Evolutionary conservation across 2,113 vertebrate genomes (phyloP), one percentile per base, ranked within the genome.

Genomic region (Podarcis raffonei): DNA sequence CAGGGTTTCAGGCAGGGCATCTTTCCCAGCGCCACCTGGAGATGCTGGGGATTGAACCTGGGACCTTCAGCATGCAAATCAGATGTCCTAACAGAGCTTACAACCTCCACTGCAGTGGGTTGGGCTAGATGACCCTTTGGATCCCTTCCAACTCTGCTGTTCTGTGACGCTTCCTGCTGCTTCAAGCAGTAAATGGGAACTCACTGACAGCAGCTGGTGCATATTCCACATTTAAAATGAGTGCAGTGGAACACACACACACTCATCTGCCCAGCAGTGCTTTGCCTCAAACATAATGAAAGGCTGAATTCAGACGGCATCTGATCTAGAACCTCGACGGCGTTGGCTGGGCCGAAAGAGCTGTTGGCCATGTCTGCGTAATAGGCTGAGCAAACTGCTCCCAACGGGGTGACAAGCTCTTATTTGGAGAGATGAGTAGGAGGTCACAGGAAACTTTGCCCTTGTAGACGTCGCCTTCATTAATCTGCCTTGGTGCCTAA

Each of bases 31-130:
- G 25, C 22, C 23, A 69, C 66, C 25, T 62, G 59, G 59, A 20
- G 59, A 18, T 62, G 59, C 59, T 20, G 18, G 59, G 16, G 59
- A 62, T 20, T 69, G 25, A 82, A 93, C 94, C 59, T 74, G 94
- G 92, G 87, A 90, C 90, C 94, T 90, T 57, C 81, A 92, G 86
- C 88, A 9, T 37, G 20, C 37, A 23, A 7, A 35, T 39, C 22
- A 37, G 84, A n/a, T 89, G 81, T 48, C 85, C 89, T n/a, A 11
- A 85, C 94, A 90, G 85, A 92, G 25, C 20, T 66, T 66, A 25
- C 1, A 4, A 23, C 65, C 22, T 66, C 65, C 23, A 25, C 5
- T 22, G 65, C 65, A 66, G 48, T 11, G 48, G 48, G 48, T 53
- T 53, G 48, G 11, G 48, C 48, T 53, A 53, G 48, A 53, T 53